Evolutionary conservation across 2,888 invertebrate species (phyloP), one percentile per base, ranked within the genome.

Genomic region (Ganaspis brasiliensis): DNA sequence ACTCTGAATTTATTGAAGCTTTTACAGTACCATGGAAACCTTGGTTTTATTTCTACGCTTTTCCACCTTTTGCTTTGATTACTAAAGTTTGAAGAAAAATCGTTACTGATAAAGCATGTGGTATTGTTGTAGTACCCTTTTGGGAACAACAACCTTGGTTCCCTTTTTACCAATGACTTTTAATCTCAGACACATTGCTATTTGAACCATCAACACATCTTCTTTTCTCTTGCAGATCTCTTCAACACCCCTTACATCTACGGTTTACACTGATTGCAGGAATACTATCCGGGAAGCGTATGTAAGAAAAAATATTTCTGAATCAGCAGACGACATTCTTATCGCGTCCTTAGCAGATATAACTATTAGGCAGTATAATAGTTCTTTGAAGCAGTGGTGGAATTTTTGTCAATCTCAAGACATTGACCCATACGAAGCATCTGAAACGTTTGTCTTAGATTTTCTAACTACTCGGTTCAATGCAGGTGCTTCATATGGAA

Each of bases 151-250:
- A 31, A 61, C 24, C 16, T 31, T 31, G 63, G 40, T 37, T 21
- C 14, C 70, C 70, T 10, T 24, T 49, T 19, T 49, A 26, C 4
- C 21, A 49, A 24, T 26, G 24, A 24, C 26, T 70, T 4, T 12
- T 49, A 70, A 49, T 70, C n/a, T 19, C 45, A 9, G 24, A 21
- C 16, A 24, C 70, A 10, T 19, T 74, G 2, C 14, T 74, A 4
- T 14, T 63, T 16, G 16, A 63, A 45, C 67, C 72, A 16, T 71
- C 74, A 37, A n/a, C 35, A 55, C 4, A 74, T 31, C 52, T 79
- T 24, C n/a, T 59, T 14, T 79, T 73, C 24, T 72, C 79, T 74
- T 78, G 78, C 72, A 76, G 71, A 56, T 21, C 35, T 1, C 1
- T 40, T 10, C 40, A 1, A 6, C 76, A 76, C 12, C 79, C 76